Evolutionary conservation across 2,888 invertebrate species (phyloP), one percentile per base, ranked within the genome.

Genomic region (Biston betularia): DNA sequence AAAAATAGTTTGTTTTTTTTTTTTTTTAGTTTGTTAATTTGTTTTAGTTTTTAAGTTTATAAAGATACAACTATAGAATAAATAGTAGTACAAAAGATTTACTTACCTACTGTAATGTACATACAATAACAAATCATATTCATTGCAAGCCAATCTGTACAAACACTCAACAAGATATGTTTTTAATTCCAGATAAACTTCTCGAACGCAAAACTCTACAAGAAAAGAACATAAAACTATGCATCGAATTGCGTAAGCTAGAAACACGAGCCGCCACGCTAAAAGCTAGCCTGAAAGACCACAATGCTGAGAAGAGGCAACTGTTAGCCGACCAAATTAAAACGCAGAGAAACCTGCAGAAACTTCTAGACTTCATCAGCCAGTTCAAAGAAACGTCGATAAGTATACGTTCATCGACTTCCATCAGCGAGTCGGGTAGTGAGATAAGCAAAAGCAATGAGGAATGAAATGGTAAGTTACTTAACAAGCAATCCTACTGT

Each of bases 361-460:
- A 92, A 65, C 87, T 94, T 9, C 84, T 94, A 6, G 94, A 94
- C 75, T 94, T 94, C 77, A 91, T 94, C 75, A 89, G 92, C 62
- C 93, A 92, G 70, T 94, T 94, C 68, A 92, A 92, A 65, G 92
- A 93, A 74, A 91, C 92, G 40, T 91, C 93, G 0, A 83, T 91
- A 56, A 92, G 92, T 61, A 77, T 89, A 45, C 84, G 85, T 0
- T 66, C 66, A 0, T 91, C 92, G 1, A 87, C 92, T 1, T 92
- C 92, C 0, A 81, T 82, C 53, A 92, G 93, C 65, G 91, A 93
- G 35, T 88, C 92, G 6, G 86, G 90, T 35, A 91, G 93, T 63
- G 93, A 93, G 72, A 75, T 87, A 15, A 92, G 93, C 76, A 92
- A 88, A 83, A 92, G 90, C 72, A 90, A 91, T 48, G 93, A 93